Evolutionary conservation across 2,888 invertebrate species (phyloP), one percentile per base, ranked within the genome.

Genomic region (Sturmia bella): DNA sequence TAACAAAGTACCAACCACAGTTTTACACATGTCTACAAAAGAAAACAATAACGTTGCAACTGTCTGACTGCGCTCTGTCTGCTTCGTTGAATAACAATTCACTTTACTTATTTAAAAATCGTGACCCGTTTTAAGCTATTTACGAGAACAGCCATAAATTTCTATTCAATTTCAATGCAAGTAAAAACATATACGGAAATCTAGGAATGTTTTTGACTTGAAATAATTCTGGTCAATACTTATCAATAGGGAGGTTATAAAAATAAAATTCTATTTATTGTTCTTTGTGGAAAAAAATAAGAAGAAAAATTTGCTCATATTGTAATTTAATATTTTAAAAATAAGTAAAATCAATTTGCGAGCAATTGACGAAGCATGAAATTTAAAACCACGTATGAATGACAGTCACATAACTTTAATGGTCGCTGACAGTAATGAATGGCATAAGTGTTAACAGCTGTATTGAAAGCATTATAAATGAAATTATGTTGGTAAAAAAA

Each of bases 71-170:
- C 24, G n/a, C 15, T 50, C 50, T 57, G 15, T 66, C 37, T 13
- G n/a, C 43, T 9, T 13, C 5, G 64, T 64, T 12, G n/a, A 72
- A 68, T 73, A 52, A 48, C 39, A 66, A 15, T 68, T 32, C 24
- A 15, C 37, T 75, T 57, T 19, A n/a, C 4, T 37, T 73, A 43
- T 24, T 41, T 52, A 0, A 7, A 74, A 69, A 66, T 73, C 81
- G 81, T 81, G 81, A 81, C 81, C 77, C 37, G 76, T 69, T 77
- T 43, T 32, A 50, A 63, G 73, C 56, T 48, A 81, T 69, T 73
- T 77, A 57, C 48, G 24, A 48, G 52, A 43, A 45, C 32, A 54
- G 56, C 37, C 70, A 76, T 68, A 37, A 63, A 77, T 61, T 72
- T 59, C 13, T 73, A 57, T 73, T 64, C 24, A 41, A 54, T 64